phyloP scores from a whole-genome alignment of 2,888 invertebrate genomes.

The Fissipunctia ypsillon region DNA sequence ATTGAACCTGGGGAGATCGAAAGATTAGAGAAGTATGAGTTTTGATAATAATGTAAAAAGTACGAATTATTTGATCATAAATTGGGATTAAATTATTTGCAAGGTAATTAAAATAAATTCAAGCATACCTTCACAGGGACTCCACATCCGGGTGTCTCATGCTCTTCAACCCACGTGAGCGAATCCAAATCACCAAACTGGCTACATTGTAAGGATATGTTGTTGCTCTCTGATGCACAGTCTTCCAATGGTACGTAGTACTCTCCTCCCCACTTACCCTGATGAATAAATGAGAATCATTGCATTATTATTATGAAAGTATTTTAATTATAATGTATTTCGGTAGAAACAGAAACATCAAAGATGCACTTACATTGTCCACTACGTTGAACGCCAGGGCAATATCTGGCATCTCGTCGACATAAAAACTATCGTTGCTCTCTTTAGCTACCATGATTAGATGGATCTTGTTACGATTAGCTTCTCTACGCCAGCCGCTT shows the following conservation, averaged over 20 bases:
- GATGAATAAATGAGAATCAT: constrained; percentile 8
- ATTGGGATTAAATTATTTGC: not conserved
- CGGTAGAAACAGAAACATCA: not conserved
- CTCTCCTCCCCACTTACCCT: constrained; percentile 72
- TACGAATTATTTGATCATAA: not conserved
- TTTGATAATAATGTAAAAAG: not conserved
- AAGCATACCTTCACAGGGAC: constrained; percentile 72
- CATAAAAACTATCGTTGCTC: constrained; percentile 36
- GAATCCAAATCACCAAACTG: constrained; percentile 53
- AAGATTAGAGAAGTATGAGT: not conserved
- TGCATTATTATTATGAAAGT: too few species aligned
- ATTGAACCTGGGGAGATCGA: constrained; percentile 71
- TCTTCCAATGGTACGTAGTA: constrained; percentile 64
- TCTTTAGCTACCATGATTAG: constrained; percentile 59
- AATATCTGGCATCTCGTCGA: constrained; percentile 49
- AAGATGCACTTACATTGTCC: constrained; percentile 57
- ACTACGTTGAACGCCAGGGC: constrained; percentile 63
- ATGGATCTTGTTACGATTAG: constrained; percentile 58
- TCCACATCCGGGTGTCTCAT: constrained; percentile 53
- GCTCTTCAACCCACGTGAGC: constrained; percentile 50
- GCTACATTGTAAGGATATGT: constrained; percentile 62
- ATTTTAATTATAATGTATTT: not conserved
- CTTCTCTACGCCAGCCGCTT: constrained; percentile 64
- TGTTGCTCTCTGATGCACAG: constrained; percentile 36
- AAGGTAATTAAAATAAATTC: not conserved